Evolutionary conservation across 2,888 invertebrate species (phyloP), one percentile per base, ranked within the genome.

Genomic region (Siphlonurus alternatus): DNA sequence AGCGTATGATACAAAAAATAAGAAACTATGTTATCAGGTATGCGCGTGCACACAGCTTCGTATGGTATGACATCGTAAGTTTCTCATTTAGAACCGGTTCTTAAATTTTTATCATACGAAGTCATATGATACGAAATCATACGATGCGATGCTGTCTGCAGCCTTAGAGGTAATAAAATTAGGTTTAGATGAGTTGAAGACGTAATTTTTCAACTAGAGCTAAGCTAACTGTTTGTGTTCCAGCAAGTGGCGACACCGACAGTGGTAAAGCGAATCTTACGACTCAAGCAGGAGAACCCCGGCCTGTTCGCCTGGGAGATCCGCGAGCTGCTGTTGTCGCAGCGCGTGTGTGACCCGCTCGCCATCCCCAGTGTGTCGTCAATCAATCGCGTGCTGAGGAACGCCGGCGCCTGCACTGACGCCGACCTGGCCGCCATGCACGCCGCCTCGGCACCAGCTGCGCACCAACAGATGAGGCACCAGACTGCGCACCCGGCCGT

Each of bases 251-350:
- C 95, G 67, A 95, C 96, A 2, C 95, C 95, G 1, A 91, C 93
- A 0, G 94, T 96, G 0, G 94, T 96, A 18, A 90, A 93, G 78
- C 92, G 93, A 78, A 96, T 97, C 70, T 83, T 95, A 38, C 87
- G 93, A 2, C 84, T 93, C 71, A 96, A 96, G 75, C 92, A 93
- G 73, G 93, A 95, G 75, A 94, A 95, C 76, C 95, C 95, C 0
- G 91, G 93, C 2, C 90, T 95, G 86, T 95, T 96, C 75, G 95
- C 95, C 10, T 96, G 95, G 94, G 96, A 96, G 80, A 95, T 96
- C 68, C 81, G 95, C 0, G 90, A 96, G 76, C 86, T 91, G 71
- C 80, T 96, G 68, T 84, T 95, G 64, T 85, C 89, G 60, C 93
- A 94, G 72, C 83, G 93, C 65, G 88, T 94, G 69, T 95, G 94